phyloP scores from a whole-genome alignment of 2,888 invertebrate genomes.

The Polylopha cassiicola region DNA sequence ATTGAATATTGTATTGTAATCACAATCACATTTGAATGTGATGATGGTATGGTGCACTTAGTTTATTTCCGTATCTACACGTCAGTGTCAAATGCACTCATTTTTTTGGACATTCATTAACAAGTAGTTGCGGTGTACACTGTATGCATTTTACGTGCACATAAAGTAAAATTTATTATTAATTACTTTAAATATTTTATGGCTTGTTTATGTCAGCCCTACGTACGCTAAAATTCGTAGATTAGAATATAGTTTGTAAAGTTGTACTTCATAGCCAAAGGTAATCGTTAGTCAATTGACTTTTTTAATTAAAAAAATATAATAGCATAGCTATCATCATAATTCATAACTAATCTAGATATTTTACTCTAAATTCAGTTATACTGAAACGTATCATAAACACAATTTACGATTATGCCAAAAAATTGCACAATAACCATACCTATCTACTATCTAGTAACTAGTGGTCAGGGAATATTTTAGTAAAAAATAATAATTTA shows the following conservation, averaged over 20 bases:
- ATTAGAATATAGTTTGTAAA: conserved; percentile 9
- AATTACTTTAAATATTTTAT: conserved; percentile 4
- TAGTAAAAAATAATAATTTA: conserved; percentile 5
- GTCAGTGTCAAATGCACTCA: no score
- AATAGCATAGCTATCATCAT: conserved; percentile 33
- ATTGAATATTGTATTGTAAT: conserved; percentile 39
- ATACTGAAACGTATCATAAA: conserved; percentile 16
- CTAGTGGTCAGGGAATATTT: conserved; percentile 17
- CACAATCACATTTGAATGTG: conserved; percentile 46
- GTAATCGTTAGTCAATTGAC: conserved; percentile 15
- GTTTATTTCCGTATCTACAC: conserved; percentile 37
- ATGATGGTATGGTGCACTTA: conserved; percentile 70
- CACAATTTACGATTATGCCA: conserved; percentile 29
- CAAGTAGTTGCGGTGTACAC: conserved; percentile 18
- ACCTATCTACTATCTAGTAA: conserved; percentile 6
- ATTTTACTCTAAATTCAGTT: conserved; percentile 20
- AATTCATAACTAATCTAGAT: conserved; percentile 2
- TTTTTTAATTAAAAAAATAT: conserved; percentile 6
- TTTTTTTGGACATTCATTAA: conserved; percentile 20
- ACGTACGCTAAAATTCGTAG: not conserved
- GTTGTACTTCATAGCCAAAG: conserved; percentile 11
- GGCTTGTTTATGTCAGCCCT: not conserved
- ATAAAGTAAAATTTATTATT: conserved; percentile 21
- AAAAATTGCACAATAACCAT: conserved; percentile 23
- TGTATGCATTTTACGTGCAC: conserved; percentile 13